A percentile compares a stretch with the other conserved stretches of the same genome.
Evolutionary conservation across 2,113 vertebrate species (phyloP).

Genomic region (Equus quagga): DNA sequence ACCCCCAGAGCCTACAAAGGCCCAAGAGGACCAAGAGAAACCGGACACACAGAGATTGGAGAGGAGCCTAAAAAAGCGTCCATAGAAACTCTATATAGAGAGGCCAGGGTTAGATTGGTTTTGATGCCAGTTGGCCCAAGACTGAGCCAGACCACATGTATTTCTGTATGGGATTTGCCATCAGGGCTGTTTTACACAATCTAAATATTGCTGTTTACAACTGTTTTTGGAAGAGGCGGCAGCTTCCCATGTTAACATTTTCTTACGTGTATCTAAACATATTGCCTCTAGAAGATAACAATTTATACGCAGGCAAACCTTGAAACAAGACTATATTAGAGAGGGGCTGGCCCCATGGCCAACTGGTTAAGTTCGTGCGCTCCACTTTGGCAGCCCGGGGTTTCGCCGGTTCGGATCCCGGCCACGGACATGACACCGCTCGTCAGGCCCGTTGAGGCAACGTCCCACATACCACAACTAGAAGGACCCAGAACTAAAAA

Average conservation of each 20-base stretch:
- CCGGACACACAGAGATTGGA: neutral
- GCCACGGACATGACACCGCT: too few species aligned
- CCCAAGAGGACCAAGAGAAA: conserved; percentile 33
- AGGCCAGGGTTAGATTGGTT: neutral
- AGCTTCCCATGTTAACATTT: neutral
- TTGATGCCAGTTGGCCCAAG: neutral
- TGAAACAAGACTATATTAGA: neutral
- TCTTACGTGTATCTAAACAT: conserved; percentile 35
- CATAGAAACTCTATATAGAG: neutral
- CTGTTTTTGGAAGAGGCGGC: neutral
- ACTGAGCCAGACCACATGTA: neutral
- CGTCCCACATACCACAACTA: too few species aligned
- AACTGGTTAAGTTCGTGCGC: too few species aligned
- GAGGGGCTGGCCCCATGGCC: neutral
- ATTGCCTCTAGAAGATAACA: neutral
- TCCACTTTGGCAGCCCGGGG: too few species aligned
- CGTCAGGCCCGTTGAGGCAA: too few species aligned
- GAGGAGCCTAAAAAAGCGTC: neutral
- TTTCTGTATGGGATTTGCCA: neutral
- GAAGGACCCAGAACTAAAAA: too few species aligned
- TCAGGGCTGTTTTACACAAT: neutral
- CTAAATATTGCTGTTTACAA: neutral
- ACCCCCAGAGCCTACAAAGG: neutral
- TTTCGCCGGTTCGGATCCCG: too few species aligned
- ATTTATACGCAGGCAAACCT: neutral